These are phyloP conservation scores for Neoniphon sammara DNA, from an alignment of 2,797 vertebrate genomes.

Conservation along the genomic window DNA sequence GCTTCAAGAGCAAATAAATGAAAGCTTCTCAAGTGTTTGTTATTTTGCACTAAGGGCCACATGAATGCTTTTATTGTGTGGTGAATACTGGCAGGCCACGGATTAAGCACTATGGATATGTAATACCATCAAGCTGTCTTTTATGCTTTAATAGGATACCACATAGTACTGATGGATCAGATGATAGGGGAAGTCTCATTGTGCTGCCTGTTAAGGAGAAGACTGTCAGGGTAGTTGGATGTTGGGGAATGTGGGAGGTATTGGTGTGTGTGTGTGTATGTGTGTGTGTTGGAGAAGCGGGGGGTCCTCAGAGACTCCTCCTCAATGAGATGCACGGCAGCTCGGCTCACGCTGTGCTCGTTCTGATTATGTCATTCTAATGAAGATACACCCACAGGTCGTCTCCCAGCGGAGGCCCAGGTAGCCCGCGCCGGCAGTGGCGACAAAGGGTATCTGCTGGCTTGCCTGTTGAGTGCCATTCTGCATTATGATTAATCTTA, in stretches of 20 bases:
- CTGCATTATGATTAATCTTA: constrained; percentile 61
- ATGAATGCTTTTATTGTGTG: constrained; percentile 53
- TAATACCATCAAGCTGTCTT: constrained; percentile 64
- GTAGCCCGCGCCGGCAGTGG: constrained; percentile 11
- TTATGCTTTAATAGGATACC: constrained; percentile 51
- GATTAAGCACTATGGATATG: constrained; percentile 52
- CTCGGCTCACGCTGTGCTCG: constrained; percentile 59
- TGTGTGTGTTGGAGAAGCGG: neutral
- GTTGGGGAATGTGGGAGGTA: neutral
- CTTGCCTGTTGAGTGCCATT: constrained; percentile 59
- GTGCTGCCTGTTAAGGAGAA: constrained; percentile 34
- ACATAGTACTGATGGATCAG: constrained; percentile 56
- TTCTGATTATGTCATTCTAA: constrained; percentile 75
- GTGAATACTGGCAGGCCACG: constrained; percentile 46
- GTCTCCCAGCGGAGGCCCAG: constrained; percentile 44
- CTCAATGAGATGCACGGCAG: constrained; percentile 40
- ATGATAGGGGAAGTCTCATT: constrained; percentile 35
- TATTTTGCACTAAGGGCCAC: constrained; percentile 52
- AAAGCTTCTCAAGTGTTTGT: constrained; percentile 60
- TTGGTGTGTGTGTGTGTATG: too few species aligned
- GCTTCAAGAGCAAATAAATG: constrained; percentile 62
- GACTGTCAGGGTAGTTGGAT: constrained; percentile 14
- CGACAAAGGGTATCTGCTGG: constrained; percentile 48
- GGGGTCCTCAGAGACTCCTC: constrained; percentile 44
- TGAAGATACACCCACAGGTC: constrained; percentile 57